phyloP scores from a whole-genome alignment of 2,888 invertebrate genomes.

The Agriopis marginaria region DNA sequence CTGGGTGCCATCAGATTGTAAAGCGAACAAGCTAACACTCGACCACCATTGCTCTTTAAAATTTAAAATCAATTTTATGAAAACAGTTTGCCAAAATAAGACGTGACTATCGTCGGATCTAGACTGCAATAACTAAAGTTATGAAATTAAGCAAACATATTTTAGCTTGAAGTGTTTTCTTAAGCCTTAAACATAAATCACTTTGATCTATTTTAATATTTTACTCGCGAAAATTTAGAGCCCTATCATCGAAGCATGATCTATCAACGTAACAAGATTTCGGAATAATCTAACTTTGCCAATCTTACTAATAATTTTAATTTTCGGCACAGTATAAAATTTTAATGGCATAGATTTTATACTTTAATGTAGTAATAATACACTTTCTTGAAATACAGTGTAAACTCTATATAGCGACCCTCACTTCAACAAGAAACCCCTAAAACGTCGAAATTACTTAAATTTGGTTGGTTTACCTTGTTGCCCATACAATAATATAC shows the following conservation, averaged over 20 bases:
- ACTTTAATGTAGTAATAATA: too few relatives aligned
- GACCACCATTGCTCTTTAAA: too few relatives aligned
- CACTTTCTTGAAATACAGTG: too few relatives aligned
- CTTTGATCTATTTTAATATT: conserved; percentile 51
- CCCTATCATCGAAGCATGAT: conserved; percentile 20
- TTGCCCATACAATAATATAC: too few relatives aligned
- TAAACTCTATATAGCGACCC: too few relatives aligned
- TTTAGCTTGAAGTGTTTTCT: conserved; percentile 43
- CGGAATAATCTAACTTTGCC: conserved; percentile 15
- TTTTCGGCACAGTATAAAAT: background rate
- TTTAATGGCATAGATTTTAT: background rate
- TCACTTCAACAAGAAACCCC: too few relatives aligned
- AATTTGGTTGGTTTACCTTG: too few relatives aligned
- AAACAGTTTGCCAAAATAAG: conserved; percentile 3
- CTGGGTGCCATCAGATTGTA: too few relatives aligned
- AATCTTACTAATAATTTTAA: conserved; percentile 6
- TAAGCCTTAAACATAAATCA: conserved; percentile 52
- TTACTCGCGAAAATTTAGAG: conserved; percentile 34
- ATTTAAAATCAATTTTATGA: too few relatives aligned
- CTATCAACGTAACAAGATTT: conserved; percentile 22
- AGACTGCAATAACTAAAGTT: conserved; percentile 15
- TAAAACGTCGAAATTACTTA: too few relatives aligned
- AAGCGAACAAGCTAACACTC: too few relatives aligned
- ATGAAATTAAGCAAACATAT: conserved; percentile 36
- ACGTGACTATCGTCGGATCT: conserved; percentile 32